Evolutionary conservation across 2,888 invertebrate genomes (phyloP), one percentile per base, ranked within the genome.

Genomic region (Anthophora plumipes): DNA sequence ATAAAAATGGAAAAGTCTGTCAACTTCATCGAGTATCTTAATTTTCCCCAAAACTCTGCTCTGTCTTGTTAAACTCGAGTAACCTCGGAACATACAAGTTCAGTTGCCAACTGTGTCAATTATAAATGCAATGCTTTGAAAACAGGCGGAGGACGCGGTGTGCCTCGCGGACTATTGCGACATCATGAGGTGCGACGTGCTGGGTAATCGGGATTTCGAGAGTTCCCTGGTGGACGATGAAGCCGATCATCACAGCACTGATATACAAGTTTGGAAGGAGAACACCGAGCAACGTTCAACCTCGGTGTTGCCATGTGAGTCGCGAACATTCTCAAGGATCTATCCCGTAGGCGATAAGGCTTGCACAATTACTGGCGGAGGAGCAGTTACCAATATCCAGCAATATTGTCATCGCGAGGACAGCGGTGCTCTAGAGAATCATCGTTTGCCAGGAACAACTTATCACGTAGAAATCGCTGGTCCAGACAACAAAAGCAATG

Each of bases 91-190:
- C n/a, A n/a, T n/a, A n/a, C n/a, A n/a, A n/a, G n/a, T n/a, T n/a
- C n/a, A n/a, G n/a, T n/a, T n/a, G n/a, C n/a, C n/a, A n/a, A 31
- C 31, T 46, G 46, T 50, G 48, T 55, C 39, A 31, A 68, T 57
- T 57, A 20, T 64, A 91, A 76, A 61, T 37, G 14, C 50, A 39
- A 68, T 20, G 50, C 37, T 43, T 50, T 14, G 48, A 41, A 1
- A 20, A 12, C 48, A 98, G 98, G 97, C 97, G 73, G 97, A 98
- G 94, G 98, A 98, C 94, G 97, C 98, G 82, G 97, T 98, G 90
- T 98, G 98, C 94, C 95, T 98, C 90, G 98, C 98, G 68, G 98
- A 98, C 94, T 98, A 97, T 94, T 99, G 98, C 95, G 98, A 98
- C 94, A 97, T 98, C 90, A 98, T 98, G 97, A 96, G 98, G 88